Percentiles rank a stretch among this genome's conserved stretches.
phyloP scores from a whole-genome alignment of 2,113 vertebrate species.

The Sinosuthora webbiana region DNA sequence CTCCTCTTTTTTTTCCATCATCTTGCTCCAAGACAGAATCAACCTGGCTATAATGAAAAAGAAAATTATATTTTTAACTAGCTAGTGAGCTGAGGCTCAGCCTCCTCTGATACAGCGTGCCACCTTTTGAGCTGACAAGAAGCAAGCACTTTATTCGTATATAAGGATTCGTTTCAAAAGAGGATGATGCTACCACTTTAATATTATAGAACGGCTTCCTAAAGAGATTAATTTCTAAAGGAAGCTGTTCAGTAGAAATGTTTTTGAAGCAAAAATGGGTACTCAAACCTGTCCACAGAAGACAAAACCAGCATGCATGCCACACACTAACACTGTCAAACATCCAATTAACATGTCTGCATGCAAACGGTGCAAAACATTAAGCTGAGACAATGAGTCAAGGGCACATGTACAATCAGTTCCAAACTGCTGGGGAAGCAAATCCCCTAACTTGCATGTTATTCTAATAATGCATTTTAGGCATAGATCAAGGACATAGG shows the following conservation, averaged over 20 bases:
- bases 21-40: not conserved
- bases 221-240: not conserved
- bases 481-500: not conserved
- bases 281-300: not conserved
- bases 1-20: not conserved
- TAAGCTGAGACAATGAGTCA: not conserved
- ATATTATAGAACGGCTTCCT: not conserved
- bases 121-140: not conserved
- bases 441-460: not conserved
- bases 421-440: not conserved
- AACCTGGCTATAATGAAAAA: not conserved
- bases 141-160: not conserved
- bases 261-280: not conserved
- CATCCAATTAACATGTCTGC: not conserved
- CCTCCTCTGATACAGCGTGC: not conserved
- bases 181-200: not conserved
- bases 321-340: constrained; percentile 5
- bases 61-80: not conserved
- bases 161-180: not conserved
- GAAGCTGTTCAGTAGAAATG: not conserved
- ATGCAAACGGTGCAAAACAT: constrained; percentile 46
- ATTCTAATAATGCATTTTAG: not conserved
- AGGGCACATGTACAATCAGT: not conserved
- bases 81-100: not conserved
- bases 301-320: constrained; percentile 53